Base-by-base conservation (phyloP, 1,140 invertebrate species). In the Hormaphis cornu region DNA sequence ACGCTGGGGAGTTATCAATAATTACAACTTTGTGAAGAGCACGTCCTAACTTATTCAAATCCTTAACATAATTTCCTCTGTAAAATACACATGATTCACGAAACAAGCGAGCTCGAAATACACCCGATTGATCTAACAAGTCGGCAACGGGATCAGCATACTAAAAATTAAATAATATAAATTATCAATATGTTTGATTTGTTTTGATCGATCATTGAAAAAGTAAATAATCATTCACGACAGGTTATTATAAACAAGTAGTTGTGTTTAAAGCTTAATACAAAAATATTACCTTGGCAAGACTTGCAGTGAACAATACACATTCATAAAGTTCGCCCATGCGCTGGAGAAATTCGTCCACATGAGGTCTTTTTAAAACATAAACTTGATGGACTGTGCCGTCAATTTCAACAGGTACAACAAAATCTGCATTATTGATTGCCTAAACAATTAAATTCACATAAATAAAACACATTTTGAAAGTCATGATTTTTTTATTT, bases 141-240 rank as follows among this genome's bases (percentile, higher is more conserved):
- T 99, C 95, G 54, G 96, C 95, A 70, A 99, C 97, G 48, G 97
- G 97, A 84, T 99, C 97, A 72, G 97, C 97, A 83, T 99, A 99
- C 89, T 92, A 77, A 28, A 79, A 79, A 54, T n/a, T n/a, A n/a
- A n/a, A n/a, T n/a, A n/a, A n/a, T n/a, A n/a, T n/a, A n/a, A n/a
- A n/a, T 42, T 33, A 48, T 26, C 9, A 70, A n/a, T 58, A 35
- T 10, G 56, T 63, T 14, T 35, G 28, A 61, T 54, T 20, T 54
- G 20, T 63, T 24, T 14, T 53, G 37, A 28, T 37, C 18, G 22
- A 69, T 44, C 9, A 71, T 44, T 8, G 12, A 53, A 22, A 9
- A 20, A 66, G 9, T 50, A 10, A 66, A n/a, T n/a, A n/a, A n/a
- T n/a, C n/a, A n/a, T n/a, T n/a, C n/a, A n/a, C n/a, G n/a, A n/a